Base-by-base conservation (phyloP, 37 sponge, comb jelly and placozoan genomes). In the Halisarca cf. caerulea region DNA sequence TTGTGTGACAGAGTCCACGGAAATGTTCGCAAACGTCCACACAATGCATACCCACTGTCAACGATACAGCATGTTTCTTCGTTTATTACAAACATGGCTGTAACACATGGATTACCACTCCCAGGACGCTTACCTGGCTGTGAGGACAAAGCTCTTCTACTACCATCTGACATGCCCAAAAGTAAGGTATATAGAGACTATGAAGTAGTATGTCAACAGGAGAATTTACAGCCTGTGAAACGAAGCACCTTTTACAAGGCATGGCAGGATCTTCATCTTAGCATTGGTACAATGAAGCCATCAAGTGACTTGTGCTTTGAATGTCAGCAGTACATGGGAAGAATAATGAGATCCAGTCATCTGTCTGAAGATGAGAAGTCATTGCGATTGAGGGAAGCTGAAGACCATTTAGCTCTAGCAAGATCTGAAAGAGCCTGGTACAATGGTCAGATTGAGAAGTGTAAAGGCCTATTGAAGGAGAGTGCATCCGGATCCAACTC, bases 311-410 rank as follows among this genome's bases (percentile, higher is more conserved):
- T 80, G 8, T 80, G 81, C 59, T 55, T 55, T 28, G 35, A 28
- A 55, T 80, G 81, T 32, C 81, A 80, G 33, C 34, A 80, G 35
- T 36, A 25, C 34, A 58, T 35, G 36, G 18, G 58, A 55, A 11
- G 15, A 32, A 80, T 80, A 57, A 5, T 80, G 32, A 9, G 39
- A 20, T 80, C 81, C 5, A 58, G 58, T 35, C 34, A 80, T 28
- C 81, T 58, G 6, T 57, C 58, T 80, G 59, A 80, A 80, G 81
- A 80, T 58, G 81, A 80, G 81, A 80, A 80, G 39, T 36, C 81
- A 17, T 28, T 11, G 24, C 34, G 59, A 28, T 35, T 80, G 39
- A 11, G 15, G 39, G 7, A 15, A 30, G 81, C 81, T 17, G 39
- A 80, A 25, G 59, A 9, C 8, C 81, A 80, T 35, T 35, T 80